Evolutionary conservation across 2,888 invertebrate genomes (phyloP).

Genomic region (Eucera pruinosa): DNA sequence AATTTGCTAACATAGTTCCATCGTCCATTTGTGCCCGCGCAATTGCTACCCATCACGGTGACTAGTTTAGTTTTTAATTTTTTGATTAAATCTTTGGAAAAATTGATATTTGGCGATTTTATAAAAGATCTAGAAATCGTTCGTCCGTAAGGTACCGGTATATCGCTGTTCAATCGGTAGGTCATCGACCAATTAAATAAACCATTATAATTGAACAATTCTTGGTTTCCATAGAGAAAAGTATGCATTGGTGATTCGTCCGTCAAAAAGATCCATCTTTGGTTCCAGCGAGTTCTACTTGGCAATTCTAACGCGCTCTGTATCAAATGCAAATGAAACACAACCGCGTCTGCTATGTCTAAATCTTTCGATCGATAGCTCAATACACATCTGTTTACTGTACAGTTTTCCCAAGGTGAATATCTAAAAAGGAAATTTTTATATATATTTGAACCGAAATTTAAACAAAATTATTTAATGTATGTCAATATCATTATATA

Average conservation of each 20-base stretch:
- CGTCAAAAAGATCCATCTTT: conserved; percentile 89
- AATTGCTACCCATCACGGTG: conserved; percentile 87
- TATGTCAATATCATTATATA: background rate
- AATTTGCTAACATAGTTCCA: conserved; percentile 86
- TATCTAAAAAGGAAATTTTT: conserved; percentile 80
- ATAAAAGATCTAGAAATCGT: conserved; percentile 79
- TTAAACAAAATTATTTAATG: background rate
- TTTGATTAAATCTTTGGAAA: conserved; percentile 63
- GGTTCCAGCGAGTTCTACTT: conserved; percentile 83
- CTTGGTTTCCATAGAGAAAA: conserved; percentile 84
- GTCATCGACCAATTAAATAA: conserved; percentile 91
- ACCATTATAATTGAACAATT: conserved; percentile 85
- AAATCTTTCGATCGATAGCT: conserved; percentile 85
- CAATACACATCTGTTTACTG: conserved; percentile 87
- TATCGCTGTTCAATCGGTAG: conserved; percentile 88
- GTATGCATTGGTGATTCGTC: conserved; percentile 89
- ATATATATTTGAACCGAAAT: background rate
- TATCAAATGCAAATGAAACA: conserved; percentile 87
- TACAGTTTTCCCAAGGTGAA: conserved; percentile 87
- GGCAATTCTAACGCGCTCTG: conserved; percentile 85
- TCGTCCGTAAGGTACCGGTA: conserved; percentile 89
- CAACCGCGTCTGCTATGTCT: conserved; percentile 87
- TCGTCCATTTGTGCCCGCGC: conserved; percentile 85
- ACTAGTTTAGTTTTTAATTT: conserved; percentile 83
- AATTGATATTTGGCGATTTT: conserved; percentile 76